Evolutionary conservation across 2,888 invertebrate genomes (phyloP), one percentile per base, ranked within the genome.

Genomic region (Vesta saturnalis): DNA sequence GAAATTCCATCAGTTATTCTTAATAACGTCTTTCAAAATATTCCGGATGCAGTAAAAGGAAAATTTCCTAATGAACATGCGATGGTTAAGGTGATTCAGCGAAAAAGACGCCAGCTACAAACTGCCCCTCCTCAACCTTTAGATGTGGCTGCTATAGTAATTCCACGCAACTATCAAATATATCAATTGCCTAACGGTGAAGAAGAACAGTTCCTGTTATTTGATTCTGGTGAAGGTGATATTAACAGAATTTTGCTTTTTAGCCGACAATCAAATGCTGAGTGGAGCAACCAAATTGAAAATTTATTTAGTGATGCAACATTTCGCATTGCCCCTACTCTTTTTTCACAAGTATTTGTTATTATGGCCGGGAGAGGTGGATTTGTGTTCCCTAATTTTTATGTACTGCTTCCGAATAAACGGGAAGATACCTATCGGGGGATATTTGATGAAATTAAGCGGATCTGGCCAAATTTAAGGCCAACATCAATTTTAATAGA

Each of bases 361-460:
- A n/a, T n/a, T n/a, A n/a, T n/a, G n/a, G n/a, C n/a, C n/a, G n/a
- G n/a, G n/a, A n/a, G n/a, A n/a, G n/a, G n/a, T n/a, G n/a, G n/a
- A n/a, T n/a, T n/a, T n/a, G n/a, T n/a, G n/a, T n/a, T n/a, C n/a
- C n/a, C n/a, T 52, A 52, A 19, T 52, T 52, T 52, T 52, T 52
- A 52, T 18, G 52, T n/a, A 52, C n/a, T 52, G 52, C 52, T 52
- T 52, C 52, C 52, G 52, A 52, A 52, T 52, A 52, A 52, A 52
- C 52, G n/a, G 52, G 52, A 52, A 52, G 52, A 12, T 52, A 52
- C 52, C 3, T 52, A 52, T 52, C 52, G 52, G 52, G 19, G 52
- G n/a, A 52, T 21, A 19, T 52, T 52, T 21, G 10, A 52, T 19
- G 52, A 5, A 52, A 52, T 52, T 52, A 1, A n/a, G 1, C 52